Base-by-base conservation (phyloP, 2,888 invertebrate genomes). In the Sarcophaga caerulescens region DNA sequence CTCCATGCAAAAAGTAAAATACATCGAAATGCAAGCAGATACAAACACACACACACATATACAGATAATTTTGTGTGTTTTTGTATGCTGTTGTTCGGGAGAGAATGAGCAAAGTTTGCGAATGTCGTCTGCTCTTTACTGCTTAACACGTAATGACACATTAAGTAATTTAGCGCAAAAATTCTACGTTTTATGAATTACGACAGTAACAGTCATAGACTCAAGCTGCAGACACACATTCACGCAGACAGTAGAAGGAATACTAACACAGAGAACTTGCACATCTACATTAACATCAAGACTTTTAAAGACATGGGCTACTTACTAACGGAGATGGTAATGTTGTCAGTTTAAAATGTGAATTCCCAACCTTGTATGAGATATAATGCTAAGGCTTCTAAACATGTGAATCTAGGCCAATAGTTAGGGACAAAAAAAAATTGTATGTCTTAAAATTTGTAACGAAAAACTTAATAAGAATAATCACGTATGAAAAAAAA, bases 161-260 rank as follows among this genome's bases (percentile, higher is more conserved):
- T 84, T 84, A 77, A 84, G 84, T 76, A 81, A 84, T 84, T 84
- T 84, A 80, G 80, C 66, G 76, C 76, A 71, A 84, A 84, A 76
- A 66, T 81, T 80, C 65, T 73, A 81, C 75, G 25, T 80, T 77
- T 84, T 68, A 80, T 80, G 71, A 80, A 71, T 73, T 71, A 80
- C 70, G 59, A 80, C 70, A 75, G 76, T 44, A 44, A 44, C 25
- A 45, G 23, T 8, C 4, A 57, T 23, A 47, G 35, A 57, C 17
- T 1, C 0, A 70, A 70, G 8, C n/a, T n/a, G 19, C 11, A 60
- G 21, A 44, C 21, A 60, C 60, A 60, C 1, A 60, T 11, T 21
- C 60, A 60, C 21, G 6, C 19, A n/a, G n/a, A 21, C 60, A 60
- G n/a, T 11, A 21, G 35, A 35, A 8, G 35, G 10, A 35, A 35